phyloP scores from a whole-genome alignment of 2,113 vertebrate genomes.

The Myocastor coypus region DNA sequence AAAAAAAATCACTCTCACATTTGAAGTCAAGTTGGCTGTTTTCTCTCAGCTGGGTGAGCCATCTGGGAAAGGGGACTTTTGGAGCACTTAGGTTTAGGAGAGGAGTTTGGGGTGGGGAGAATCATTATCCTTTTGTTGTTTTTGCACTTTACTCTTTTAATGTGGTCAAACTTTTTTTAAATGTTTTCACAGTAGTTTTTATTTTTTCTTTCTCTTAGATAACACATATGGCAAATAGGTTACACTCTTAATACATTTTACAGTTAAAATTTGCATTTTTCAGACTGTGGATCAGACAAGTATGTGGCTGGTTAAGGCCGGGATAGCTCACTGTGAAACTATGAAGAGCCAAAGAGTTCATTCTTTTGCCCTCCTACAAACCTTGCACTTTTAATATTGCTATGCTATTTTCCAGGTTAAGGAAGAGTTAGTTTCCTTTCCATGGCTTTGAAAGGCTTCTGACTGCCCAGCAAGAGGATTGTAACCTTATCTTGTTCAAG shows the following conservation, averaged over 20 bases:
- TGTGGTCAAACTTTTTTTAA: constrained; percentile 69
- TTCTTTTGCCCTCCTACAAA: constrained; percentile 70
- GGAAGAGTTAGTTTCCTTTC: constrained; percentile 80
- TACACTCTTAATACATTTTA: constrained; percentile 85
- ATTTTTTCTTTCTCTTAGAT: constrained; percentile 37
- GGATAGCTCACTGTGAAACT: constrained; percentile 81
- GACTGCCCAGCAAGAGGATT: constrained; percentile 65
- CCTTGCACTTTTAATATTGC: constrained; percentile 66
- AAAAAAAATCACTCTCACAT: constrained; percentile 85
- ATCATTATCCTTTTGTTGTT: constrained; percentile 77
- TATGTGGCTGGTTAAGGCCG: constrained; percentile 78
- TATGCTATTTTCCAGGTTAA: constrained; percentile 80
- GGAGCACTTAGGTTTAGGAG: constrained; percentile 73
- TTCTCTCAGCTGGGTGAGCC: constrained; percentile 83
- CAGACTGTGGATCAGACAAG: constrained; percentile 80
- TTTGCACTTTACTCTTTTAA: constrained; percentile 77
- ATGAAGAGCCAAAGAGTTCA: constrained; percentile 81
- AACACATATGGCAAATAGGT: constrained; percentile 80
- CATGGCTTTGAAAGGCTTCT: constrained; percentile 73
- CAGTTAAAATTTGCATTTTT: constrained; percentile 81
- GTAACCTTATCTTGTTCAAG: constrained; percentile 67
- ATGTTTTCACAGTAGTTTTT: constrained; percentile 77
- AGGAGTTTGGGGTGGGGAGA: constrained; percentile 76
- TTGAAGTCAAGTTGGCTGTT: constrained; percentile 87
- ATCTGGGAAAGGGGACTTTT: constrained; percentile 84